A percentile compares a stretch with the other conserved stretches of the same genome.
These are phyloP conservation scores for Colostygia pectinataria DNA, from an alignment of 2,888 invertebrate genomes.

Conservation along the genomic window DNA sequence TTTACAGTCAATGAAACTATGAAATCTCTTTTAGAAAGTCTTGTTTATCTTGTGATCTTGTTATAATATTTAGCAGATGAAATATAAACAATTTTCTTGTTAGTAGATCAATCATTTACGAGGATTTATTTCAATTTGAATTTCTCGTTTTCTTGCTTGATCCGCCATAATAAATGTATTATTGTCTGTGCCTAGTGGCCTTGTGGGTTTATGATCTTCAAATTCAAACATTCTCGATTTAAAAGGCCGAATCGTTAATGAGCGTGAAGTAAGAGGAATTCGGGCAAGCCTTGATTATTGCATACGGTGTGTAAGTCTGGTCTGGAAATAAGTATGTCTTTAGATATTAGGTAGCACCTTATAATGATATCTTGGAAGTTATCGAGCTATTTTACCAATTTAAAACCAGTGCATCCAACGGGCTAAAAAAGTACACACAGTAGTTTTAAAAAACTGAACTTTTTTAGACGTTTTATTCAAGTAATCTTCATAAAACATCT, in stretches of 20 bases:
- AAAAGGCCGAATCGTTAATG: conserved; percentile 15
- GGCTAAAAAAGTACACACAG: no score
- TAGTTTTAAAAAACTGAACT: no score
- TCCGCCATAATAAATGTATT: background rate
- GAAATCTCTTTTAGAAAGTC: conserved; percentile 22
- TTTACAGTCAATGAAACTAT: conserved; percentile 17
- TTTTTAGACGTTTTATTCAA: no score
- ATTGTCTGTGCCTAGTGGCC: background rate
- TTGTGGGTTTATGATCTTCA: conserved; percentile 13
- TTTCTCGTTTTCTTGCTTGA: background rate
- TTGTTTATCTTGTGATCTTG: conserved; percentile 8
- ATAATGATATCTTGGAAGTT: no score
- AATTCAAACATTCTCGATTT: conserved; percentile 22
- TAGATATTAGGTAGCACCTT: no score
- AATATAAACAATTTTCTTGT: no score
- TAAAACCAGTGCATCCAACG: no score
- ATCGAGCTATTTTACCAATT: no score
- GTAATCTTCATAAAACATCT: no score
- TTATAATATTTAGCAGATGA: background rate
- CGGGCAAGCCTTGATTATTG: conserved; percentile 2
- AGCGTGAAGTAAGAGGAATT: conserved; percentile 17
- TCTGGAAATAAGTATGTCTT: background rate
- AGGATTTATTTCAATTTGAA: no score
- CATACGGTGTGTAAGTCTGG: background rate
- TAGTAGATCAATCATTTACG: no score